phyloP scores from a whole-genome alignment of 2,888 invertebrate species.

The Hipparchia semele region DNA sequence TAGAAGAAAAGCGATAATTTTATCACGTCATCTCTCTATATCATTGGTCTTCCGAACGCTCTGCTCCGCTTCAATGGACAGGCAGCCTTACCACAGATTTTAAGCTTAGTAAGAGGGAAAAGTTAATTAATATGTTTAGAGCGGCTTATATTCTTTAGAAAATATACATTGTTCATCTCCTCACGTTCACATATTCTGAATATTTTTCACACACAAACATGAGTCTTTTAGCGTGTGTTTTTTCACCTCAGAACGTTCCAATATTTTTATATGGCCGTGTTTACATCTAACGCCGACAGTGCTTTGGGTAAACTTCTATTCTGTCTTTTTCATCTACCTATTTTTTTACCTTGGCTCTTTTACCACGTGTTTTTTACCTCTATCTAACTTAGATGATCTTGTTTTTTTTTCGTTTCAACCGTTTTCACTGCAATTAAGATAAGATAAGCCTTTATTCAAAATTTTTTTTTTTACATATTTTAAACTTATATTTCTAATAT shows the following conservation, averaged over 20 bases:
- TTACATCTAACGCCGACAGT: slow-evolving; percentile 19
- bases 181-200: slow-evolving; percentile 7
- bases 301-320: slow-evolving; percentile 9
- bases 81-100: no score
- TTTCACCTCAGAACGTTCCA: slow-evolving; percentile 25
- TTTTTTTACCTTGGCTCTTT: not conserved
- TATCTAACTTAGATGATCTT: no score
- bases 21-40: no score
- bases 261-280: slow-evolving; percentile 27
- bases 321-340: slow-evolving; percentile 7
- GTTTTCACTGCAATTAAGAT: no score
- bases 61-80: no score
- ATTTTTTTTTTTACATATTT: no score
- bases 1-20: no score
- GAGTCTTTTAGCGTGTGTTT: slow-evolving; percentile 16
- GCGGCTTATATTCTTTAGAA: not conserved
- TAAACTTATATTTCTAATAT: no score
- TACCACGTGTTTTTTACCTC: not conserved
- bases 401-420: no score
- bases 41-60: no score
- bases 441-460: no score
- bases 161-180: slow-evolving; percentile 1
- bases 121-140: not conserved
- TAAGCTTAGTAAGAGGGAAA: no score
- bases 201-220: slow-evolving; percentile 14